Base-by-base conservation (phyloP, 2,797 vertebrate genomes). In the Cyclura pinguis region DNA sequence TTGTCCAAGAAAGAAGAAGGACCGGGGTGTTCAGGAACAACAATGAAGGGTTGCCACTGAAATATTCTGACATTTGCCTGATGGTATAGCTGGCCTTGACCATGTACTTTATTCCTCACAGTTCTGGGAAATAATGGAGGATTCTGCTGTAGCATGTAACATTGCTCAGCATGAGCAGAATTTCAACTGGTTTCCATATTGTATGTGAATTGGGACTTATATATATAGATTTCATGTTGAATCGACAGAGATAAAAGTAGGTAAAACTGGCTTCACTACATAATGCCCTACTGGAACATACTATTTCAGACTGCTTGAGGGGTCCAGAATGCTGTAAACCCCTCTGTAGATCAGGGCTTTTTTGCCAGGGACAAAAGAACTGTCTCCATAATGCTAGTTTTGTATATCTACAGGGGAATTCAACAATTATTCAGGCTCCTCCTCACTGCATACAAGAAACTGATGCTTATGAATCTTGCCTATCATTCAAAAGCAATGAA, bases 401-500 rank as follows among this genome's bases (percentile, higher is more conserved):
- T 72, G 24, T 42, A 52, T 47, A 14, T 32, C 13, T 47, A 69
- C 6, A 20, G 16, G 18, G 12, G 47, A 6, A 78, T 8, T 72
- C n/a, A 42, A 22, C 4, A 29, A 69, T 20, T 50, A 74, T n/a
- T 16, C 24, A 4, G 29, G 64, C 47, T 5, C 32, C 1, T 24
- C 38, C 42, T 24, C 22, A 76, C 24, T 2, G 52, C 20, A 55
- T 85, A 27, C 57, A 67, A 77, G 7, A 20, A 14, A 72, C 6
- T 77, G 57, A 18, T 84, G 62, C 16, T 69, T 73, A 69, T 72
- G 27, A 78, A 55, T 73, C 32, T 91, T 85, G 83, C 27, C 27
- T 85, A 38, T 93, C 18, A 38, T 82, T 92, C 2, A 85, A 91
- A 57, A 20, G 87, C 24, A 85, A 62, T 50, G 29, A 5, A 78